Evolutionary conservation across 2,888 invertebrate species (phyloP).

Genomic region (Geophilus truncorum): DNA sequence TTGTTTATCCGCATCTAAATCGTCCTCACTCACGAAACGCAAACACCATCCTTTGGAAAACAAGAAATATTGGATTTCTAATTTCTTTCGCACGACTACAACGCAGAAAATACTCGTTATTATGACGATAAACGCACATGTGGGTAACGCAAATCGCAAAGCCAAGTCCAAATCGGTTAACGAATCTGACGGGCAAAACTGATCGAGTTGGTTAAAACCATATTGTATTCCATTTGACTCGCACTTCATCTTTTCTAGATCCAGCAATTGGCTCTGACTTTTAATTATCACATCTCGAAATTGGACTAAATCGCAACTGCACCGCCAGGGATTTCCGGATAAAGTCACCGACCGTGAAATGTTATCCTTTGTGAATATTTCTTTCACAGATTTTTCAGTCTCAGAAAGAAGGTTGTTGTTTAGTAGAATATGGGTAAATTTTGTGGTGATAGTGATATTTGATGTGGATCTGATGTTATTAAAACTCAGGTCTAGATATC

Average conservation of each 20-base stretch:
- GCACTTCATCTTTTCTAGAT: neutral
- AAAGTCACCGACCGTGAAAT: neutral
- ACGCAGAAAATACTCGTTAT: neutral
- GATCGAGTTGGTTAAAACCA: neutral
- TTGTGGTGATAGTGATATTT: neutral
- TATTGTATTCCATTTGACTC: neutral
- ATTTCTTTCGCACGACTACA: neutral
- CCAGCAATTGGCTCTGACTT: neutral
- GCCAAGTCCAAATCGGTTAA: neutral
- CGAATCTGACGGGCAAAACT: neutral
- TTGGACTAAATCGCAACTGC: neutral
- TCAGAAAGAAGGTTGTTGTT: neutral
- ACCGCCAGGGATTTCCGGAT: neutral
- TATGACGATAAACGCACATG: neutral
- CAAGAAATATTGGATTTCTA: neutral
- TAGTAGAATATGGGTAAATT: neutral
- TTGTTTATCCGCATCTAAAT: neutral
- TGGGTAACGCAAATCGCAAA: neutral
- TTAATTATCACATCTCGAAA: neutral
- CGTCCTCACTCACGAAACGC: neutral
- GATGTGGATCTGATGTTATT: neutral
- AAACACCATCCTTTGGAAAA: constrained; percentile 2
- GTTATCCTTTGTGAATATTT: neutral
- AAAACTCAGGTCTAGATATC: neutral
- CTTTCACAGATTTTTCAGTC: neutral